Evolutionary conservation across 2,113 vertebrate genomes (phyloP).

Genomic region (Abramis brama): DNA sequence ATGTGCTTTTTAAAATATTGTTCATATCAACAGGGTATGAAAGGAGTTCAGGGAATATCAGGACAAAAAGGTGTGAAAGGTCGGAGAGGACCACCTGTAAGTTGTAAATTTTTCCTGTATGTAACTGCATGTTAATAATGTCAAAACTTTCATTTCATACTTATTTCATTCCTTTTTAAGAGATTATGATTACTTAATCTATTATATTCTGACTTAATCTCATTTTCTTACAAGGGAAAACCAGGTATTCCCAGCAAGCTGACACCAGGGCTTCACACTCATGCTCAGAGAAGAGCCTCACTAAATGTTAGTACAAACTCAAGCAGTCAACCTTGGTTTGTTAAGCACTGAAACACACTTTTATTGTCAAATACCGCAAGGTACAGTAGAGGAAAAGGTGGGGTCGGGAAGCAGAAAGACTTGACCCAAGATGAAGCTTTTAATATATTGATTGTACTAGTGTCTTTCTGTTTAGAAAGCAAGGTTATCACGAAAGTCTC

Average conservation of each 20-base stretch:
- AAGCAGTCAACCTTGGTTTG: slow-evolving; percentile 10
- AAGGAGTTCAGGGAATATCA: slow-evolving; percentile 66
- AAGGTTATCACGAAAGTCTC: slow-evolving; percentile 36
- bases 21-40: slow-evolving; percentile 68
- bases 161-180: background rate
- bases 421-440: background rate
- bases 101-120: background rate
- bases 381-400: background rate
- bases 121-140: background rate
- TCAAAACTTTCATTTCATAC: background rate
- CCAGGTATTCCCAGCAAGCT: slow-evolving; percentile 59
- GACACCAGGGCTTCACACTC: background rate
- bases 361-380: background rate
- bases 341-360: background rate
- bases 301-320: slow-evolving; percentile 67
- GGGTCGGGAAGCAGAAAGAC: background rate
- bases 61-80: slow-evolving; percentile 74
- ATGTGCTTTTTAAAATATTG: background rate
- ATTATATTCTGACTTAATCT: background rate
- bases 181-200: background rate
- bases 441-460: background rate
- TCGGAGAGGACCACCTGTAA: slow-evolving; percentile 70
- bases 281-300: slow-evolving; percentile 32
- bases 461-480: slow-evolving; percentile 46
- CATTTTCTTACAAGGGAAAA: slow-evolving; percentile 64